Evolutionary conservation across 2,113 vertebrate species (phyloP).

Genomic region (Malurus melanocephalus): DNA sequence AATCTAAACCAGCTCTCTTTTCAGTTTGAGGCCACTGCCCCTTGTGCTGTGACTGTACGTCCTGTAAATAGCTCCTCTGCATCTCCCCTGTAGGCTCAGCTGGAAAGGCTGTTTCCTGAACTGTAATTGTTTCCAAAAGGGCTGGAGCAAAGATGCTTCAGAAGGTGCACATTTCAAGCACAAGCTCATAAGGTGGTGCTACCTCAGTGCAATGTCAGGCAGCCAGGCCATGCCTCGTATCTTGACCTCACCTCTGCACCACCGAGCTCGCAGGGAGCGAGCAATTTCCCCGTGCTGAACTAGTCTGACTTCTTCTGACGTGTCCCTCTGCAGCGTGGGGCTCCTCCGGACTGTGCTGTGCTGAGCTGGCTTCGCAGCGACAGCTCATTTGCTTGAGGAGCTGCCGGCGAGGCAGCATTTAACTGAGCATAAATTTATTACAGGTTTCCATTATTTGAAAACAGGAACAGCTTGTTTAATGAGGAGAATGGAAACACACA

Average conservation of each 20-base stretch:
- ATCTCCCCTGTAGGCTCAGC: neutral
- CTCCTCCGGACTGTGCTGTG: neutral
- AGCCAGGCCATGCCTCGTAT: accelerated
- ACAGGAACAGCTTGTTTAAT: slow-evolving; percentile 55
- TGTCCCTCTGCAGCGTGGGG: neutral
- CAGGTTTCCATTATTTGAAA: neutral
- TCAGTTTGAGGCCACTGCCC: neutral
- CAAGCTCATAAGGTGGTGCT: neutral
- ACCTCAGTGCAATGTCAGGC: neutral
- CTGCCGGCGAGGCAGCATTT: slow-evolving; percentile 33
- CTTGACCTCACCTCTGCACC: neutral
- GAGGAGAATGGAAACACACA: slow-evolving; percentile 6
- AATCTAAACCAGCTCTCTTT: neutral
- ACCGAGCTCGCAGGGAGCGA: accelerated
- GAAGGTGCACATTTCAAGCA: neutral
- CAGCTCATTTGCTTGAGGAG: slow-evolving; percentile 13
- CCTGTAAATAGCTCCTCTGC: neutral
- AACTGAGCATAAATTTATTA: slow-evolving; percentile 14
- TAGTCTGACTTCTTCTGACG: neutral
- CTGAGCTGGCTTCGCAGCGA: neutral
- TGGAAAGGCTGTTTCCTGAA: neutral
- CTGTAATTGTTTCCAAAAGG: neutral
- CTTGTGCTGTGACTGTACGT: neutral
- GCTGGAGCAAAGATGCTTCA: neutral
- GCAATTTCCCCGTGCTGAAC: neutral